phyloP scores from a whole-genome alignment of 2,797 vertebrate genomes.

The Sternotherus odoratus region DNA sequence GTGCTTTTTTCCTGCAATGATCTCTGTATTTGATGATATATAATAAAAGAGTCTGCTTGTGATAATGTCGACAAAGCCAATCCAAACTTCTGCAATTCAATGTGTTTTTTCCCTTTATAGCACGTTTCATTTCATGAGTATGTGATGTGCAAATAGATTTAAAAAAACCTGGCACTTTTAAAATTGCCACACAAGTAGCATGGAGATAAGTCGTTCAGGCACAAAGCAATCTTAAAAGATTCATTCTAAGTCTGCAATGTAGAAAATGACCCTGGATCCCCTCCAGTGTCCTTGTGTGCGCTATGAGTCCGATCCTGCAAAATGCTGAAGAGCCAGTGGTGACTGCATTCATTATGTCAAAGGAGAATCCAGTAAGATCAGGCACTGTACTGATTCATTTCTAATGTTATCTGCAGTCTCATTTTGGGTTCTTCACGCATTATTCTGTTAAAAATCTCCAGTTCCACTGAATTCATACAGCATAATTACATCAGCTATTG shows the following conservation, averaged over 20 bases:
- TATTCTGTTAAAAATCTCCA: slow-evolving; percentile 1
- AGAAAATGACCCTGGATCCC: neutral
- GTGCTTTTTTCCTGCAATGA: too few species aligned
- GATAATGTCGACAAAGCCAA: neutral
- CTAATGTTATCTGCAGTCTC: neutral
- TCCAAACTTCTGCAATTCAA: neutral
- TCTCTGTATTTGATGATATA: too few species aligned
- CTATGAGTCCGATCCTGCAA: neutral
- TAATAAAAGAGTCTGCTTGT: neutral
- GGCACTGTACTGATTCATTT: neutral
- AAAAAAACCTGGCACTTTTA: neutral
- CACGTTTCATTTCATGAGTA: neutral
- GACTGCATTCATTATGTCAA: neutral
- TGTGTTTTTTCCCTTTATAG: neutral
- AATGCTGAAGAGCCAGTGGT: neutral
- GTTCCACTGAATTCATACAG: neutral
- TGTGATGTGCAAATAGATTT: neutral
- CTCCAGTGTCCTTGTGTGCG: neutral
- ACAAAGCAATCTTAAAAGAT: neutral
- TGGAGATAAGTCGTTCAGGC: neutral
- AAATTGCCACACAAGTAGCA: neutral
- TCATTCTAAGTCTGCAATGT: neutral
- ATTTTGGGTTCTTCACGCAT: neutral
- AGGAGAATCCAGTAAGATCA: neutral
- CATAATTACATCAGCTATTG: neutral